Conservation (phyloP, 2,888 invertebrate species). For the Acanthopleura granulata region DNA sequence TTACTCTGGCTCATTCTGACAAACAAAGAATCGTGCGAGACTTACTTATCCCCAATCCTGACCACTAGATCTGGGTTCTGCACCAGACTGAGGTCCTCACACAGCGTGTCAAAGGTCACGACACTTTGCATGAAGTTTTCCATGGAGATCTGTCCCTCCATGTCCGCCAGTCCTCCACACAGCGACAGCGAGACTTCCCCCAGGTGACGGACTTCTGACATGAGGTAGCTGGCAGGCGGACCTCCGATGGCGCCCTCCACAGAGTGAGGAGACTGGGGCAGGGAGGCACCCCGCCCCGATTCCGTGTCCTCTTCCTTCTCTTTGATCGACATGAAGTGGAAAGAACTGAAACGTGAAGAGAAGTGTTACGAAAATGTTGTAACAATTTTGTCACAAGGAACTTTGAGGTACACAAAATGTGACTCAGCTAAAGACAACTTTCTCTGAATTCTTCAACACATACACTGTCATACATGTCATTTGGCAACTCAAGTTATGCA, state of each 20-base stretch:
- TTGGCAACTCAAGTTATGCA: no score
- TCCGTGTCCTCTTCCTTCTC: conserved; percentile 90
- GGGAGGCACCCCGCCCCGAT: conserved; percentile 94
- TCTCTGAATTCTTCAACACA: no score
- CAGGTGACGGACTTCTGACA: conserved; percentile 51
- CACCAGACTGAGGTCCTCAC: conserved; percentile 79
- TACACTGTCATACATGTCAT: no score
- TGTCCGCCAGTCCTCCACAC: conserved; percentile 77
- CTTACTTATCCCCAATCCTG: conserved; percentile 83
- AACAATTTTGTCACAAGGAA: no score
- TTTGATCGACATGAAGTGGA: conserved; percentile 28
- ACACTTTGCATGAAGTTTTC: conserved; percentile 77
- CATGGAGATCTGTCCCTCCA: conserved; percentile 72
- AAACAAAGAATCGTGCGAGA: conserved; percentile 14
- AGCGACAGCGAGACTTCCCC: conserved; percentile 81
- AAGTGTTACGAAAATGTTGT: no score
- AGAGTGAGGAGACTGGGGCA: conserved; percentile 90
- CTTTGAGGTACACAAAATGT: no score
- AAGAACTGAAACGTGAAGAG: not conserved
- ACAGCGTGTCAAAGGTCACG: conserved; percentile 76
- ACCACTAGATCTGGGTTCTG: conserved; percentile 85
- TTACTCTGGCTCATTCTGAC: no score
- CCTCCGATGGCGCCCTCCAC: conserved; percentile 79
- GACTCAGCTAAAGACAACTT: no score
- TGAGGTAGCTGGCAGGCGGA: conserved; percentile 43